Percentiles rank a stretch among this genome's conserved stretches.
phyloP scores from a whole-genome alignment of 2,797 vertebrate genomes.

The Cryptoblepharus egeriae region DNA sequence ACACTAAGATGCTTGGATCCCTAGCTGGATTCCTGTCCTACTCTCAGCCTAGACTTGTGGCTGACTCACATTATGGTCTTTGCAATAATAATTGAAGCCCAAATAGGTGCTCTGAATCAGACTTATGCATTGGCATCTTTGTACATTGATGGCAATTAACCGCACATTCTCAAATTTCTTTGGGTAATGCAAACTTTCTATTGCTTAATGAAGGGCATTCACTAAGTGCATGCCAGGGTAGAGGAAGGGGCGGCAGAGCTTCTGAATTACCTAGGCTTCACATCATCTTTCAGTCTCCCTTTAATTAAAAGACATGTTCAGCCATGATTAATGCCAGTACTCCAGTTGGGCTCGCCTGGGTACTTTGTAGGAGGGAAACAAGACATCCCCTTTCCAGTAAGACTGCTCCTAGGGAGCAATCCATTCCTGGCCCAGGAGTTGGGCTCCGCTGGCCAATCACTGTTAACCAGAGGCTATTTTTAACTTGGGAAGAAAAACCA shows the following conservation, averaged over 20 bases:
- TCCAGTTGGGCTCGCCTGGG: slow-evolving; percentile 28
- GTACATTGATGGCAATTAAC: slow-evolving; percentile 40
- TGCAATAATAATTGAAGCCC: slow-evolving; percentile 70
- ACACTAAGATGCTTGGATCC: slow-evolving; percentile 29
- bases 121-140: slow-evolving; percentile 50
- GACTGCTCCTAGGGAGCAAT: background rate
- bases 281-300: slow-evolving; percentile 47
- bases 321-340: slow-evolving; percentile 51
- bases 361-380: slow-evolving; percentile 18
- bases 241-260: background rate
- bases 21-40: slow-evolving; percentile 70
- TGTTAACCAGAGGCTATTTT: background rate
- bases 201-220: slow-evolving; percentile 52
- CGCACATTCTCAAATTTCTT: slow-evolving; percentile 48
- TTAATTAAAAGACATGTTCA: slow-evolving; percentile 61
- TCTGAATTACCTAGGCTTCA: background rate
- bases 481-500: background rate
- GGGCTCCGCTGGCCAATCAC: too few species aligned
- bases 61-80: slow-evolving; percentile 60
- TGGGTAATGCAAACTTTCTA: slow-evolving; percentile 53
- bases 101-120: slow-evolving; percentile 68
- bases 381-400: background rate
- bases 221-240: background rate
- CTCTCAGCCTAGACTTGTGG: slow-evolving; percentile 62
- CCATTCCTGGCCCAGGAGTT: background rate